These are phyloP conservation scores for Sula dactylatra DNA, from an alignment of 2,113 vertebrate species.

Conservation along the genomic window DNA sequence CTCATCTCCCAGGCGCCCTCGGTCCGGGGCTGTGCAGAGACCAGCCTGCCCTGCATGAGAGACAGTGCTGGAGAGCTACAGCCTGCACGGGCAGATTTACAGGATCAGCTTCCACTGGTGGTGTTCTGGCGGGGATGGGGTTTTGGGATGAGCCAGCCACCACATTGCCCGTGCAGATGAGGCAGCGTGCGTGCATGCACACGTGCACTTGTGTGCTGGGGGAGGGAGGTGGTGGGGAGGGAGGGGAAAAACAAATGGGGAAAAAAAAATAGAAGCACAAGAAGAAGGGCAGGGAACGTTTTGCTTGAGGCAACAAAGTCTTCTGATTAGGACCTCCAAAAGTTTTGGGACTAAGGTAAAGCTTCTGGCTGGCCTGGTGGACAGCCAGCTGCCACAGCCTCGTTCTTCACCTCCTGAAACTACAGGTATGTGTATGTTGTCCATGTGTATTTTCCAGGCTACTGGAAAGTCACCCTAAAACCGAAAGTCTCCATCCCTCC, in stretches of 20 bases:
- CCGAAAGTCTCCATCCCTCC: accelerated
- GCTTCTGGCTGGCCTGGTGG: neutral
- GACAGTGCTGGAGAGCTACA: too few species aligned
- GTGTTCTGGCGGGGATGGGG: neutral
- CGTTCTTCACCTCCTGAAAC: neutral
- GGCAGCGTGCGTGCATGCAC: neutral
- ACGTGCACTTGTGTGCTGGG: neutral
- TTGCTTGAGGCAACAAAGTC: neutral
- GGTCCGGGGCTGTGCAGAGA: neutral
- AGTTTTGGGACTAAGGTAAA: neutral
- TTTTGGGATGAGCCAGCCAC: neutral
- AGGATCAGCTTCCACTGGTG: neutral
- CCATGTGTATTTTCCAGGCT: accelerated
- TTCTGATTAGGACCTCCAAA: neutral
- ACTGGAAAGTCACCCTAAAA: neutral
- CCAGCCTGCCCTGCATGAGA: too few species aligned
- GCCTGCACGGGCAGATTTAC: neutral
- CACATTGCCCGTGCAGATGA: neutral
- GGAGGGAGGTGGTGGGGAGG: neutral
- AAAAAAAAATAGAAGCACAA: neutral
- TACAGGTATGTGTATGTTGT: accelerated
- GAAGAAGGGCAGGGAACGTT: neutral
- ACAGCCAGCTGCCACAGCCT: neutral
- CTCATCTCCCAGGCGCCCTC: neutral
- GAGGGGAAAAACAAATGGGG: neutral